phyloP scores from a whole-genome alignment of 2,113 vertebrate genomes.

The Pelusios castaneus region DNA sequence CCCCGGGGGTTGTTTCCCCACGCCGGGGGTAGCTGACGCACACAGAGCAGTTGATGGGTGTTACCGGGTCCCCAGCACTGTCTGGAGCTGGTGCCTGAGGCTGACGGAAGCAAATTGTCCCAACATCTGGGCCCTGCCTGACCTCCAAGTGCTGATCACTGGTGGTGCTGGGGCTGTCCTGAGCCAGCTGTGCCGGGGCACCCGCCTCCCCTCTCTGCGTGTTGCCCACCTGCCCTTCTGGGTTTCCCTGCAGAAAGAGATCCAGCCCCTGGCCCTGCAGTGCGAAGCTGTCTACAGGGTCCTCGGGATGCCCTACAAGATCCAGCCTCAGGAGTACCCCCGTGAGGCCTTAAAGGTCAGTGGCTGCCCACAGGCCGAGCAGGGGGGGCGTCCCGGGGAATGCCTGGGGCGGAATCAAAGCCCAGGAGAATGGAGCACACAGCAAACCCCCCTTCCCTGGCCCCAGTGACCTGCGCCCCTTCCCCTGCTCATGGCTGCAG shows the following conservation, averaged over 20 bases:
- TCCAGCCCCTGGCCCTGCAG: conserved; percentile 83
- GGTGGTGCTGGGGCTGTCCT: not conserved
- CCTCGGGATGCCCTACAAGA: conserved; percentile 86
- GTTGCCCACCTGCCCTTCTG: not conserved
- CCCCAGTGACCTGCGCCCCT: not conserved
- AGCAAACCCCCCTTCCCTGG: not conserved
- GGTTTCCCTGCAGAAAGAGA: conserved; percentile 72
- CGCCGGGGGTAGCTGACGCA: not conserved
- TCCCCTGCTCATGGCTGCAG: not conserved
- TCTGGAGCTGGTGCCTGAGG: not conserved
- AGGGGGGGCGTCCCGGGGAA: not conserved
- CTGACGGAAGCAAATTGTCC: not conserved
- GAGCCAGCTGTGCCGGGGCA: not conserved
- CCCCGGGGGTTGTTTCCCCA: not conserved
- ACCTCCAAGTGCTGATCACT: not conserved
- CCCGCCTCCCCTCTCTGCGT: not conserved
- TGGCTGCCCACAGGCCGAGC: not conserved
- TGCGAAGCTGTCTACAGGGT: conserved; percentile 85
- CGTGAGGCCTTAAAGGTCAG: conserved; percentile 83
- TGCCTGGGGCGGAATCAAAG: not conserved
- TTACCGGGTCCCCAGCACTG: not conserved
- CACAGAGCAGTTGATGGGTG: not conserved
- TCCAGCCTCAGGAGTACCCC: conserved; percentile 79
- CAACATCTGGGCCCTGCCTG: not conserved
- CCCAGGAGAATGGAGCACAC: not conserved